Base-by-base conservation (phyloP, 2,888 invertebrate species). In the Clitarchus hookeri region DNA sequence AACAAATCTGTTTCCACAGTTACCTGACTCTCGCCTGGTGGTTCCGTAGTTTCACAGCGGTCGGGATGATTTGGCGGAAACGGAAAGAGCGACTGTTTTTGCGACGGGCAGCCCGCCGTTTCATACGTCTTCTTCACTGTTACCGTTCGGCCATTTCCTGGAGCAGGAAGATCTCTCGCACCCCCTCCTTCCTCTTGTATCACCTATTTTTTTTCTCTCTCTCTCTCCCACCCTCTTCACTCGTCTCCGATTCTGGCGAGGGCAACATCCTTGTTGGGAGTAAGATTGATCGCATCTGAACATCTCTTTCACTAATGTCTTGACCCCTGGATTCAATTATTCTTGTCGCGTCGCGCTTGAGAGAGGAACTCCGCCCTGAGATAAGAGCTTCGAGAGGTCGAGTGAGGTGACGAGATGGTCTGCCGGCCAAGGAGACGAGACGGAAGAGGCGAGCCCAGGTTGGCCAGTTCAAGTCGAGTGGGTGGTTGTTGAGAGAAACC, bases 231-330 rank as follows among this genome's bases (percentile, higher is more conserved):
- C 19, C 53, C 8, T 65, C 65, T 19, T n/a, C 23, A 19, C 19
- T n/a, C 23, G 19, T n/a, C n/a, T 65, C 65, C 65, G 65, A 65
- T n/a, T n/a, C 65, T 65, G 13, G 65, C 65, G 65, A 65, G 65
- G 65, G 65, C 65, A 65, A 65, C 65, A 65, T 65, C 65, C 65
- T 65, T 65, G 65, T 65, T 65, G 65, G 65, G 65, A 65, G 65
- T 65, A 65, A 65, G 65, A 65, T 65, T 65, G 65, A 65, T 65
- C 65, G 65, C 65, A 65, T 65, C 65, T 65, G 65, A 65, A 65
- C 65, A 65, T 65, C 65, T 65, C 65, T 65, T 65, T 65, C 65
- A 65, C 65, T 65, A 65, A 65, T 65, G 65, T 65, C 65, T 65
- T 65, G 65, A 65, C 65, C 65, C 65, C 65, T 65, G 65, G 65